phyloP scores from a whole-genome alignment of 2,888 invertebrate genomes.

The Nymphalis urticae region DNA sequence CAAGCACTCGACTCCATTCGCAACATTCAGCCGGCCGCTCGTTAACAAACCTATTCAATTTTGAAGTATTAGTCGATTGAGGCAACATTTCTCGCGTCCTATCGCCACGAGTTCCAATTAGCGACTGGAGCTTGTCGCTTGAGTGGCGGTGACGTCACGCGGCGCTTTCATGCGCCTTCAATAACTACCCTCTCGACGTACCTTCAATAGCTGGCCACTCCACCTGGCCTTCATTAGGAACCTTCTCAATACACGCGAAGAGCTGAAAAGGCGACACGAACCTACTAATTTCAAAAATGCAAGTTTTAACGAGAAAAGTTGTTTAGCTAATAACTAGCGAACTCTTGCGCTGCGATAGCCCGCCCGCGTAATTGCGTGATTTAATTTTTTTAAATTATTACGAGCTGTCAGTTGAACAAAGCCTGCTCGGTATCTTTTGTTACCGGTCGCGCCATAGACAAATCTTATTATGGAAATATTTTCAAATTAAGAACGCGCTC shows the following conservation, averaged over 20 bases:
- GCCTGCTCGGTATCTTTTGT: conserved; percentile 69
- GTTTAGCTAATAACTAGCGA: conserved; percentile 70
- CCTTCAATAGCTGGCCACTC: conserved; percentile 77
- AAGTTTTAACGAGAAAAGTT: conserved; percentile 74
- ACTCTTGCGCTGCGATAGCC: conserved; percentile 39
- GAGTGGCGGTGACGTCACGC: conserved; percentile 78
- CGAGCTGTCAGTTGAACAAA: conserved; percentile 72
- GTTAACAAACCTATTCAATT: conserved; percentile 79
- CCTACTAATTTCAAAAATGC: conserved; percentile 69
- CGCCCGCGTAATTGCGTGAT: conserved; percentile 58
- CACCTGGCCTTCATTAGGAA: conserved; percentile 79
- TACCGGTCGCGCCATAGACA: conserved; percentile 76
- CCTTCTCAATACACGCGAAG: conserved; percentile 66
- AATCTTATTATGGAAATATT: conserved; percentile 82
- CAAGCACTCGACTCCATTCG: conserved; percentile 62
- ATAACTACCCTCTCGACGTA: conserved; percentile 80
- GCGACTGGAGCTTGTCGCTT: conserved; percentile 76
- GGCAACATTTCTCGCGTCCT: conserved; percentile 77
- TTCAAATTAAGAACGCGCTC: conserved; percentile 79
- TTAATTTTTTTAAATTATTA: conserved; percentile 72
- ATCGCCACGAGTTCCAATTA: conserved; percentile 79
- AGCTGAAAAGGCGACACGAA: conserved; percentile 66
- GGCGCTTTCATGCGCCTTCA: conserved; percentile 74
- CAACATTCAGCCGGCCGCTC: conserved; percentile 74
- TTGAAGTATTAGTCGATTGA: conserved; percentile 80